Evolutionary conservation across 1,140 invertebrate genomes (phyloP).

Genomic region (Drosophila suzukii): DNA sequence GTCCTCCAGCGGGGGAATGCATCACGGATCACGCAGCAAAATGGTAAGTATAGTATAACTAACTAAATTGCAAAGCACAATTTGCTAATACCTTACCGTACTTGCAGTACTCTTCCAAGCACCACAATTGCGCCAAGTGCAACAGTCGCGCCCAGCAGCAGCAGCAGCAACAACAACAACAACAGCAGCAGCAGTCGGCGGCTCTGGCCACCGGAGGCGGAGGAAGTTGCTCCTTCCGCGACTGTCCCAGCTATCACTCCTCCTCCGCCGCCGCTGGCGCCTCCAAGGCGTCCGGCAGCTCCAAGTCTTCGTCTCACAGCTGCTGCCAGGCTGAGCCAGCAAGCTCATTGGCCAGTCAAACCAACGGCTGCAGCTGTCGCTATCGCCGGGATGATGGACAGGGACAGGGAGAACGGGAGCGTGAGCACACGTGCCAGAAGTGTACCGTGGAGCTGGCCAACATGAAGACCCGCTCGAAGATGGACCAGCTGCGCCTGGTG

Average conservation of each 20-base stretch:
- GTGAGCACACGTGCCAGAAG: constrained; percentile 75
- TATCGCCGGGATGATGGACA: constrained; percentile 50
- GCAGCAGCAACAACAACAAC: constrained; percentile 9
- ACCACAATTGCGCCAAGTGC: constrained; percentile 74
- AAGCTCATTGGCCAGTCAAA: constrained; percentile 8
- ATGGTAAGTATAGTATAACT: constrained; percentile 28
- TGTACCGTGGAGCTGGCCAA: constrained; percentile 88
- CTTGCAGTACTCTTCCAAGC: constrained; percentile 62
- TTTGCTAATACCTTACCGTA: background rate
- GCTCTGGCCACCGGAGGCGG: constrained; percentile 22
- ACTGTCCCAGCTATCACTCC: constrained; percentile 68
- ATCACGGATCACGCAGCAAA: constrained; percentile 55
- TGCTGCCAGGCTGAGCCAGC: constrained; percentile 23
- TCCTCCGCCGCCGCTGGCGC: background rate
- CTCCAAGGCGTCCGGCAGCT: constrained; percentile 12
- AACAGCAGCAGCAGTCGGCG: constrained; percentile 30
- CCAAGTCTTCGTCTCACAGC: constrained; percentile 25
- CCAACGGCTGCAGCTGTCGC: constrained; percentile 72
- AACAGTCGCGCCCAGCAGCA: constrained; percentile 63
- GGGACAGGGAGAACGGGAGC: constrained; percentile 51
- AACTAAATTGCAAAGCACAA: too few relatives aligned
- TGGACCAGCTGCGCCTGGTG: constrained; percentile 92
- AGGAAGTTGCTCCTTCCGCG: constrained; percentile 64
- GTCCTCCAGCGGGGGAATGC: constrained; percentile 31
- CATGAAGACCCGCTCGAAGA: constrained; percentile 92